Conservation (phyloP, 2,113 vertebrate species). For the Colossoma macropomum region DNA sequence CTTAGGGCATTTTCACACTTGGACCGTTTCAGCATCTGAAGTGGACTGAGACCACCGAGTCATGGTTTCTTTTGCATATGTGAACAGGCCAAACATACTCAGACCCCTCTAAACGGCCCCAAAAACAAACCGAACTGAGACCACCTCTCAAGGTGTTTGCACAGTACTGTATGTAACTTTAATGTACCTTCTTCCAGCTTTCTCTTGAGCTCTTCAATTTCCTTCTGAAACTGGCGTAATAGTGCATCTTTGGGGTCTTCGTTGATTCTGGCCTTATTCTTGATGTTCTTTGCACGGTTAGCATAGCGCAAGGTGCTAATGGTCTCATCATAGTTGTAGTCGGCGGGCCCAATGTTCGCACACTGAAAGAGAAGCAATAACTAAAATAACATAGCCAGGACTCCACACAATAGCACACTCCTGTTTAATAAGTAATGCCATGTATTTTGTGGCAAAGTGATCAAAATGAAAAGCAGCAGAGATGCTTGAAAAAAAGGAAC, state of each 20-base stretch:
- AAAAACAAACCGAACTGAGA: no score
- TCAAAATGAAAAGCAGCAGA: background rate
- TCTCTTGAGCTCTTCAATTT: constrained; percentile 97
- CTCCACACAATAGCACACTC: background rate
- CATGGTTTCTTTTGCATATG: no score
- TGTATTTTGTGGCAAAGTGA: background rate
- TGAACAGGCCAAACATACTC: no score
- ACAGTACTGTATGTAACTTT: background rate
- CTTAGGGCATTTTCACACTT: no score
- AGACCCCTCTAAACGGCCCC: no score
- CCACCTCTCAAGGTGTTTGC: no score
- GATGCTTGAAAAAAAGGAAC: no score
- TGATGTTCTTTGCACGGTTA: constrained; percentile 98
- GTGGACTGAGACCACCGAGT: no score
- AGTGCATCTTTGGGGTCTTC: constrained; percentile 98
- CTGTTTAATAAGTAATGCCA: background rate
- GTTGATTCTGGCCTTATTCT: constrained; percentile 99
- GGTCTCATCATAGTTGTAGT: constrained; percentile 99
- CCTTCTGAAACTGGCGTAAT: constrained; percentile 95
- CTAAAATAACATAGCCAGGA: background rate
- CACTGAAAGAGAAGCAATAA: constrained; percentile 76
- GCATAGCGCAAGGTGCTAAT: constrained; percentile 98
- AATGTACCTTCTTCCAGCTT: constrained; percentile 94
- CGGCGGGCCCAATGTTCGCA: constrained; percentile 97
- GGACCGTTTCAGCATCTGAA: no score